These are phyloP conservation scores for Scopus umbretta DNA, from an alignment of 2,113 vertebrate genomes.

Conservation along the genomic window DNA sequence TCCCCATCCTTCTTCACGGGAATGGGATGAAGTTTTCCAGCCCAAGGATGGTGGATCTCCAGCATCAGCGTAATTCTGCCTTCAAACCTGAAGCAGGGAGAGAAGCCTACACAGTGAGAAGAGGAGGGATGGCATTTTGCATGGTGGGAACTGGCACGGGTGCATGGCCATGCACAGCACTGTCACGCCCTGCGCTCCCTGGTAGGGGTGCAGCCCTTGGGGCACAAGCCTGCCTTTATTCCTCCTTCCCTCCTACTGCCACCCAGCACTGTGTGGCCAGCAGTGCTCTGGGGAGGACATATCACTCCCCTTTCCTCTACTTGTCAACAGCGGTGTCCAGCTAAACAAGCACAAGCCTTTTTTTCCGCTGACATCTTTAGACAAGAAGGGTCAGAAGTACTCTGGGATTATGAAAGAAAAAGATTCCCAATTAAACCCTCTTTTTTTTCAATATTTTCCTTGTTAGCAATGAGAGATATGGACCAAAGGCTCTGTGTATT, in stretches of 20 bases:
- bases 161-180: neutral
- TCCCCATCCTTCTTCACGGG: neutral
- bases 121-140: neutral
- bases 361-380: neutral
- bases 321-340: neutral
- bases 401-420: neutral
- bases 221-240: neutral
- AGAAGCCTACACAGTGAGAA: neutral
- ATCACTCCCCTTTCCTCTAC: neutral
- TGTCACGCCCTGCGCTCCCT: neutral
- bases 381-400: neutral
- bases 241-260: neutral
- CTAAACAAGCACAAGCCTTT: neutral
- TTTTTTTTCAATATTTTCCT: neutral
- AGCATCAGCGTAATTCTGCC: neutral
- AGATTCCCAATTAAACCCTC: neutral
- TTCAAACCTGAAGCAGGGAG: neutral
- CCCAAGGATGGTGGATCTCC: neutral
- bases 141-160: neutral
- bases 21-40: neutral
- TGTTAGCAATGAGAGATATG: neutral
- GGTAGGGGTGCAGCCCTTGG: neutral
- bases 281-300: fast-evolving
- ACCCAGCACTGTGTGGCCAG: neutral
- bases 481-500: neutral